Conservation (phyloP, 2,113 vertebrate genomes). For the Esox niger region DNA sequence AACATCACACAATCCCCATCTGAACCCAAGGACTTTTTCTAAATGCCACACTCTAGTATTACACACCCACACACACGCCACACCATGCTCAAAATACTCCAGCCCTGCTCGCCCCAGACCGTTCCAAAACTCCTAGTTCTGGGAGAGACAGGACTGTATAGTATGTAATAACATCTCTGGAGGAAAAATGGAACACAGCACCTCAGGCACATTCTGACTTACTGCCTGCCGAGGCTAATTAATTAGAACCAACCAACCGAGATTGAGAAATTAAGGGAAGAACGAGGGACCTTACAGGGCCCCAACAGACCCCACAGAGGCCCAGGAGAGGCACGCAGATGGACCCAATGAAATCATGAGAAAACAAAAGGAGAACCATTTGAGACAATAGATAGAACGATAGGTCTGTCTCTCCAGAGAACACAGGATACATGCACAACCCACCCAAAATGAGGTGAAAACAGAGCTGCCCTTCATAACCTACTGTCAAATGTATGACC, state of each 20-base stretch:
- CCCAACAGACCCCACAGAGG: too few species aligned
- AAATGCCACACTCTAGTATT: conserved; percentile 15
- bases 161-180: conserved; percentile 4
- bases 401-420: too few species aligned
- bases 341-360: too few species aligned
- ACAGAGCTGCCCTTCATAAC: too few species aligned
- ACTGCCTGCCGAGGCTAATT: conserved; percentile 33
- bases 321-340: too few species aligned
- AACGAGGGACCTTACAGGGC: too few species aligned
- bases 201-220: conserved; percentile 23
- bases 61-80: conserved; percentile 18
- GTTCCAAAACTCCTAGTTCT: not conserved
- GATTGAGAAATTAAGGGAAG: not conserved
- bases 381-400: too few species aligned
- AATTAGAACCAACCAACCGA: conserved; percentile 1
- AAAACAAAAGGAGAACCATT: too few species aligned
- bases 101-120: not conserved
- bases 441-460: too few species aligned
- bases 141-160: not conserved
- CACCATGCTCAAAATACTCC: conserved; percentile 6
- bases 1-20: not conserved
- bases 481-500: too few species aligned
- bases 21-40: not conserved
- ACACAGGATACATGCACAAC: too few species aligned
- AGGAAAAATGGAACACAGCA: conserved; percentile 24